Evolutionary conservation across 2,888 invertebrate species (phyloP).

Genomic region (Trachelus stipa): DNA sequence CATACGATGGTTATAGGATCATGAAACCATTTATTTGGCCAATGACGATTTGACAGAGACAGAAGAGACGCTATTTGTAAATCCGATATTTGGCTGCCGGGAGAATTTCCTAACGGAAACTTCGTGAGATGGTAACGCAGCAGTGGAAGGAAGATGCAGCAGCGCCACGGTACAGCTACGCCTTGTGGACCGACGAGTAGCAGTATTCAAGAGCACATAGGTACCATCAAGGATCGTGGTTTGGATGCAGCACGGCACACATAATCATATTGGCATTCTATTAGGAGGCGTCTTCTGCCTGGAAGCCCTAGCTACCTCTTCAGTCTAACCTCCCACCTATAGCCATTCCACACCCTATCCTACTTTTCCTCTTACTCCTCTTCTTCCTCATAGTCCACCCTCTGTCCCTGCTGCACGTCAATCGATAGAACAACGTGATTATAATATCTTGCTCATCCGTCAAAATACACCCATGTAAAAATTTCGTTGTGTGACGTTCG

Average conservation of each 20-base stretch:
- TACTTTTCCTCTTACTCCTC: constrained; percentile 9
- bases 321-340: constrained; percentile 22
- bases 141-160: neutral
- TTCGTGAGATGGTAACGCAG: neutral
- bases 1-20: neutral
- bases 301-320: constrained; percentile 30
- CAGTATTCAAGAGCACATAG: constrained; percentile 22
- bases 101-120: neutral
- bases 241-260: constrained; percentile 54
- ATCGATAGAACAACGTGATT: constrained; percentile 54
- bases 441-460: constrained; percentile 46
- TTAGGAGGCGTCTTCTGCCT: constrained; percentile 51
- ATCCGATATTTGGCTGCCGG: neutral
- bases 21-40: neutral
- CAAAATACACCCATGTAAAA: constrained; percentile 28
- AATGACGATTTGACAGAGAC: neutral
- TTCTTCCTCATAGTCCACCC: constrained; percentile 19
- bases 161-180: neutral
- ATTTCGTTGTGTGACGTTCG: neutral
- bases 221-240: constrained; percentile 42
- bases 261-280: constrained; percentile 62
- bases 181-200: neutral
- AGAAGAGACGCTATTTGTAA: neutral
- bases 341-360: constrained; percentile 15
- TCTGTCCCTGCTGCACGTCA: constrained; percentile 33